Evolutionary conservation across 2,797 vertebrate species (phyloP).

Genomic region (Anguilla anguilla): DNA sequence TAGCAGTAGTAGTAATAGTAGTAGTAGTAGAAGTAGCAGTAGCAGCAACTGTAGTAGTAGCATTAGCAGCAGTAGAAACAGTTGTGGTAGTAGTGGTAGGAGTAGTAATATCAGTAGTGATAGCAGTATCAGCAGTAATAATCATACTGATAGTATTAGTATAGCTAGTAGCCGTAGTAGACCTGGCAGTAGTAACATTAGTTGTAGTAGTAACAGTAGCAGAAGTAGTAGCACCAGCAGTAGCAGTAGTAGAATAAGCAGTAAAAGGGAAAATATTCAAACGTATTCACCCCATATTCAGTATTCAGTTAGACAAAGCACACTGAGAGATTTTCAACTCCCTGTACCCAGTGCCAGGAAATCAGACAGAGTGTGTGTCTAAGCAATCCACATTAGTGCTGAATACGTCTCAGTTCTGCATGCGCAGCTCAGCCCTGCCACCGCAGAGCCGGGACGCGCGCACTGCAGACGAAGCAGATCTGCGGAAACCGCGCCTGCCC

Average conservation of each 20-base stretch:
- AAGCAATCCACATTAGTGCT: constrained; percentile 49
- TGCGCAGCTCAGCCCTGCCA: not conserved
- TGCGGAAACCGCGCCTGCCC: not conserved
- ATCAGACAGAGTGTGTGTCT: constrained; percentile 49
- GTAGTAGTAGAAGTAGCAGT: not conserved
- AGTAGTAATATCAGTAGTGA: not conserved
- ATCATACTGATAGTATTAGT: not conserved
- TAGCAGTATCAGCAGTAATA: not conserved
- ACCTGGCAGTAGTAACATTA: not conserved
- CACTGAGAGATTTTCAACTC: not conserved
- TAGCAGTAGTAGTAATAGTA: not conserved
- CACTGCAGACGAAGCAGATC: not conserved
- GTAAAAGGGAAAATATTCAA: not conserved
- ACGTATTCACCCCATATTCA: not conserved
- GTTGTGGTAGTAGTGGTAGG: not conserved
- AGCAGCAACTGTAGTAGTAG: not conserved
- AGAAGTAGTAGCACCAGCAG: not conserved
- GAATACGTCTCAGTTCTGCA: constrained; percentile 31
- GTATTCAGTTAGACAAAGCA: not conserved
- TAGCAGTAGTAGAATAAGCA: not conserved
- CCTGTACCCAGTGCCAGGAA: constrained; percentile 25
- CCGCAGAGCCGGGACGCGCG: not conserved
- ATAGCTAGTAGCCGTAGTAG: not conserved
- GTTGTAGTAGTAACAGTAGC: not conserved
- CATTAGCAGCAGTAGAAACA: not conserved